Evolutionary conservation across 1,140 invertebrate genomes (phyloP), one percentile per base, ranked within the genome.

Genomic region (Ctenoplectra terminalis): DNA sequence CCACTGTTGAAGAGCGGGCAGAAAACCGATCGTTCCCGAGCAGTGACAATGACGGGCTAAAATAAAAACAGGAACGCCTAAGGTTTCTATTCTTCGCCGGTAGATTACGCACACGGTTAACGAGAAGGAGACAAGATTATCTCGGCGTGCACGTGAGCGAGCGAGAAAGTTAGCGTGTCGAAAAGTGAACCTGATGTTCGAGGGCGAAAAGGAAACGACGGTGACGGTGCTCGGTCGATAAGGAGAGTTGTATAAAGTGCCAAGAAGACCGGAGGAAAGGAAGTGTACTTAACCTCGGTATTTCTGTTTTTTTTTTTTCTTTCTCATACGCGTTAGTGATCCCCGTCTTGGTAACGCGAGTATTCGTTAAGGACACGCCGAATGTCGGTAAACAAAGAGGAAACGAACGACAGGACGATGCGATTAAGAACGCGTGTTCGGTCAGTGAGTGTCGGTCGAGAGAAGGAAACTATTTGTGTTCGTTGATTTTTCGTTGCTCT

Each of bases 401-500:
- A 73, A 40, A 31, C 15, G 17, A 6, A 54, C 37, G 76, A 60
- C 40, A 46, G 46, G 20, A 80, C 69, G 46, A 73, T 80, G 77
- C 77, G 58, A 63, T 71, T 34, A 34, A 73, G 69, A 80, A 80
- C 58, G 48, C 58, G 37, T 23, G 58, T 46, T 34, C 58, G 46
- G 5, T 26, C 37, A 4, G 46, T 34, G 77, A 73, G 58, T 20
- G 34, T 80, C n/a, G 70, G 58, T 46, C 69, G 77, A 54, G 77
- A 48, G 52, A 80, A 54, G 23, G 70, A 73, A 80, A 80, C 77
- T 80, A 63, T 80, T 63, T 37, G 76, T 60, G 54, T 73, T 63
- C 46, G 69, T 73, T 80, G 77, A 80, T 72, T 50, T 79, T n/a
- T 46, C 15, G 2, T 31, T n/a, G 15, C 29, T 26, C 29, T 20